Base-by-base conservation (phyloP, 2,113 vertebrate genomes). In the Rhynchopsitta pachyrhyncha region DNA sequence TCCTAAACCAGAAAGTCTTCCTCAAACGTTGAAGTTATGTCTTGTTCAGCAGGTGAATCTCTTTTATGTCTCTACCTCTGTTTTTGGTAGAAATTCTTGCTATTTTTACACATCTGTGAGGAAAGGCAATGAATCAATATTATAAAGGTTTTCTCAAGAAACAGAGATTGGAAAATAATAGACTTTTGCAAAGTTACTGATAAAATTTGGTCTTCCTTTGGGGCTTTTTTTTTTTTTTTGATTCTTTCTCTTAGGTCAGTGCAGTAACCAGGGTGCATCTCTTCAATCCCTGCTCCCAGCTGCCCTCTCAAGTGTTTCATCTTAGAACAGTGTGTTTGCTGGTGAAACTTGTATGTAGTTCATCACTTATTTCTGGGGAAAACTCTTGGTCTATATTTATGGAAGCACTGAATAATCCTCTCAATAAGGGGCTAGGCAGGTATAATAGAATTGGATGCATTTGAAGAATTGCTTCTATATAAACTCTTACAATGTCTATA, bases 361-460 rank as follows among this genome's bases (percentile, higher is more conserved):
- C 88, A 70, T 35, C 27, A 47, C 67, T 89, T 41, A 63, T 49
- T 68, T 85, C 92, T 97, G 92, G 91, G 80, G 59, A 73, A 74
- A 92, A 82, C 44, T 80, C 90, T 94, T 95, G 60, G 50, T 92
- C 75, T 96, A 33, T 85, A 37, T 97, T 97, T 94, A 33, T 88
- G 88, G 94, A 84, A 97, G 87, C 44, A 89, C 37, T 68, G 82
- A 84, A 83, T 92, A 97, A 95, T 93, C 77, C 55, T 90, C 90
- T 95, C 74, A 78, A 6, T 82, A 80, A 90, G 68, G 88, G 76
- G 90, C 79, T 86, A 70, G 85, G 13, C 78, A 95, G 84, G 63
- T 96, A n/a, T 60, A 84, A 93, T 73, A 88, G 44, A 60, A 50
- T 29, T 33, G 35, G 28, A 27, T 55, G 22, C 33, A 6, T 86